These are phyloP conservation scores for Monopterus albus DNA, from an alignment of 2,113 vertebrate genomes.

Conservation along the genomic window DNA sequence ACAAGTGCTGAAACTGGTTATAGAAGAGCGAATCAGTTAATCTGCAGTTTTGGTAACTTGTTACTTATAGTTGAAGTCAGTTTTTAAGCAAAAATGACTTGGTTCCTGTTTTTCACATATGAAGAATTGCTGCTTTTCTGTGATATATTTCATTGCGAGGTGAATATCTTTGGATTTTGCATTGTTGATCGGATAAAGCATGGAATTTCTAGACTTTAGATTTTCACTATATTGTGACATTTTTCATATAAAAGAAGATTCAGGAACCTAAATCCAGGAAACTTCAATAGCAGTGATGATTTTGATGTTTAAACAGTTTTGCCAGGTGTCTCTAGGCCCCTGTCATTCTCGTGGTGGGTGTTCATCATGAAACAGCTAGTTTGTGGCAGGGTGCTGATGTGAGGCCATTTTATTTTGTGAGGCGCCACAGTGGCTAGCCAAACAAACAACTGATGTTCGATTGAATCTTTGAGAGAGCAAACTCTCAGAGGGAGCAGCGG, in stretches of 20 bases:
- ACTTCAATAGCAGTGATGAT: conserved; percentile 39
- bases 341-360: conserved; percentile 66
- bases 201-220: no score
- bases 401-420: conserved; percentile 70
- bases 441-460: conserved; percentile 77
- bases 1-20: no score
- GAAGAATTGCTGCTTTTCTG: no score
- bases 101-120: no score
- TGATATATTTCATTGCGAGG: no score
- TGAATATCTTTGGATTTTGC: no score
- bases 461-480: conserved; percentile 71
- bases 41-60: no score
- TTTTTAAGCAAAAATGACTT: no score
- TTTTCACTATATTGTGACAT: not conserved
- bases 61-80: no score
- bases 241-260: not conserved
- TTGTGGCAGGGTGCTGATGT: conserved; percentile 66
- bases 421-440: conserved; percentile 79
- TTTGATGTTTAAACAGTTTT: conserved; percentile 48
- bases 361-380: conserved; percentile 65
- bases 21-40: no score
- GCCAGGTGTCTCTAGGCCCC: conserved; percentile 56
- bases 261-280: conserved; percentile 17
- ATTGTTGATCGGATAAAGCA: no score
- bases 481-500: conserved; percentile 71